Conservation (phyloP, 2,888 invertebrate genomes). For the Flabesymbios commensalis region DNA sequence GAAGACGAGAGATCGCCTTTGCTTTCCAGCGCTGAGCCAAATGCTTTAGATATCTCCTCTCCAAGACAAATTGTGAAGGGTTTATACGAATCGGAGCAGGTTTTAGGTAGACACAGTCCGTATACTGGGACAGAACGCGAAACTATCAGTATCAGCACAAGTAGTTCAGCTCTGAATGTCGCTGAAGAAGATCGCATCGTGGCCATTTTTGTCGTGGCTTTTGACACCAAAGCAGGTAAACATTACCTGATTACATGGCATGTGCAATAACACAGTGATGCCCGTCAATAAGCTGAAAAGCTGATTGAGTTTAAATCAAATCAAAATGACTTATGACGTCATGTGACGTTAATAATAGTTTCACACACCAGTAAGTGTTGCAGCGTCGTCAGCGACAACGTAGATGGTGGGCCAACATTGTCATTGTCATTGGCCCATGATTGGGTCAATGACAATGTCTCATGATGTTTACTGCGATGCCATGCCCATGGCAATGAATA, state of each 20-base stretch:
- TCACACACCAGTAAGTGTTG: not conserved
- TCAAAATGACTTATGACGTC: not conserved
- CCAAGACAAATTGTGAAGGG: constrained; percentile 18
- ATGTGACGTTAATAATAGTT: not conserved
- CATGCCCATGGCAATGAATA: too few species aligned
- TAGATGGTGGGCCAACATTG: not conserved
- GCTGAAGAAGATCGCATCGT: constrained; percentile 42
- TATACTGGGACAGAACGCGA: constrained; percentile 13
- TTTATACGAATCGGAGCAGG: constrained; percentile 22
- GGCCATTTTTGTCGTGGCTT: constrained; percentile 62
- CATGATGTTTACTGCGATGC: too few species aligned
- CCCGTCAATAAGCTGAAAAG: too few species aligned
- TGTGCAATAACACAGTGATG: too few species aligned
- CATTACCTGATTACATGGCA: too few species aligned
- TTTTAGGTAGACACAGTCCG: constrained; percentile 23
- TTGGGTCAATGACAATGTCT: not conserved
- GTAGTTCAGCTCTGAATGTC: constrained; percentile 13
- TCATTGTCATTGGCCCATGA: not conserved
- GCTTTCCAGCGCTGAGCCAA: not conserved
- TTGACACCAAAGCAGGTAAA: constrained; percentile 54
- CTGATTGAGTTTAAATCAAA: too few species aligned
- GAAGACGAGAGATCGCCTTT: constrained; percentile 18
- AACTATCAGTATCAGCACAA: constrained; percentile 17
- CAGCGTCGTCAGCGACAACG: too few species aligned
- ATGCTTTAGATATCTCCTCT: not conserved